Base-by-base conservation (phyloP, 2,797 vertebrate species). In the Notoglanidium macrostoma region DNA sequence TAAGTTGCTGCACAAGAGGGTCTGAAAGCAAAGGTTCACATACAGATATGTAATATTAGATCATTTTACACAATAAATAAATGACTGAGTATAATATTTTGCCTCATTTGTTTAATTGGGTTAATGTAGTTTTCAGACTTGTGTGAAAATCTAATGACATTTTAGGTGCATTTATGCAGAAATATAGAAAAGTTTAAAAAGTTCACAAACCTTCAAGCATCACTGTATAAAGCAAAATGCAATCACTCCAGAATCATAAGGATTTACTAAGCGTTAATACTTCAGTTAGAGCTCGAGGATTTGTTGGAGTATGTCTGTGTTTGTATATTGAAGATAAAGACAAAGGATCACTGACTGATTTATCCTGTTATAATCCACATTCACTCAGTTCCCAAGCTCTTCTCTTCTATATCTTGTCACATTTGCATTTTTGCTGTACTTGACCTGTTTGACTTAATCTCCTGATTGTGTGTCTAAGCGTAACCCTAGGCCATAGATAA, bases 331-430 rank as follows among this genome's bases (percentile, higher is more conserved):
- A 44, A 26, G 17, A 65, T 57, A 29, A 73, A 51, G 59, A 35
- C 70, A 83, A 65, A 67, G 5, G 54, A 11, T 44, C 73, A 73
- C 17, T 51, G 44, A 83, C 63, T 67, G 54, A 80, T 80, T 59
- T 26, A 44, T 57, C 12, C 35, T 2, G 26, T 80, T 59, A 61
- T 59, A 80, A 23, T 61, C 55, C 21, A 61, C 12, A 35, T n/a
- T 79, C 21, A 23, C 6, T 79, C n/a, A 67, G n/a, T 12, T 83
- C 46, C 61, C 23, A 32, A 26, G 26, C 61, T 67, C 8, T 46
- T 49, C 35, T 65, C 40, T 29, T 67, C 44, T 49, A 29, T 9
- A 67, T 26, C 57, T 46, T 3, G 35, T 44, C 35, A 46, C 11
- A 67, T 83, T 65, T 67, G 23, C 80, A 51, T 46, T 4, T 67